A percentile compares a stretch with the other conserved stretches of the same genome.
phyloP scores from a whole-genome alignment of 2,113 vertebrate genomes.

The Salvelinus namaycush region DNA sequence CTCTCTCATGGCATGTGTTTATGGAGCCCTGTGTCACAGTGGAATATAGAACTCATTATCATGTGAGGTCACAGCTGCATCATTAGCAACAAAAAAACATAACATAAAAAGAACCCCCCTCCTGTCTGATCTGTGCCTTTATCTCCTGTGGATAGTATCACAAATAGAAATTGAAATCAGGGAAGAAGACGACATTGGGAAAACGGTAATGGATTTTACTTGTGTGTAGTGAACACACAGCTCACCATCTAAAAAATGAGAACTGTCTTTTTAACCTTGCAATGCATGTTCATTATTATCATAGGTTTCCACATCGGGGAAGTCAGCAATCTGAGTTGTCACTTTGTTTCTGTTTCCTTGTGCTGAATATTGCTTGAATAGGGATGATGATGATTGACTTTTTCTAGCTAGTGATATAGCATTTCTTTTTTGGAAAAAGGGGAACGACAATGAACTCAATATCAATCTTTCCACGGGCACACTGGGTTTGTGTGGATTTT shows the following conservation, averaged over 20 bases:
- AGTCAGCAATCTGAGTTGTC: conserved; percentile 19
- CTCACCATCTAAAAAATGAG: conserved; percentile 71
- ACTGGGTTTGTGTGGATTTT: background rate
- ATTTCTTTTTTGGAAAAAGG: background rate
- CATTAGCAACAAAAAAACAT: conserved; percentile 72
- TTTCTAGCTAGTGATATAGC: background rate
- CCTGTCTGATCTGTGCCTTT: conserved; percentile 96
- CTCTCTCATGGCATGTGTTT: conserved; percentile 11
- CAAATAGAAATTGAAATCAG: conserved; percentile 88
- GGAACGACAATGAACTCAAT: conserved; percentile 3
- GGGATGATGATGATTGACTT: background rate
- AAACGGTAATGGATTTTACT: conserved; percentile 83
- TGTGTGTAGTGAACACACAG: conserved; percentile 86
- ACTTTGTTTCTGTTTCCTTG: conserved; percentile 24
- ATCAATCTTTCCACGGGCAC: background rate
- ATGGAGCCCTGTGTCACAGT: background rate
- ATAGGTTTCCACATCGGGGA: conserved; percentile 56
- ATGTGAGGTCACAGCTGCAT: conserved; percentile 80
- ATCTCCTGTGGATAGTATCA: conserved; percentile 90
- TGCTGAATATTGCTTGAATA: conserved; percentile 21
- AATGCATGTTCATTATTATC: conserved; percentile 81
- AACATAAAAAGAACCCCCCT: conserved; percentile 7
- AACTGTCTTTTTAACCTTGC: conserved; percentile 71
- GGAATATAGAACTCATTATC: background rate
- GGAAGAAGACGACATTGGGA: conserved; percentile 77